Base-by-base conservation (phyloP, 2,888 invertebrate genomes). In the Lomographa bimaculata region DNA sequence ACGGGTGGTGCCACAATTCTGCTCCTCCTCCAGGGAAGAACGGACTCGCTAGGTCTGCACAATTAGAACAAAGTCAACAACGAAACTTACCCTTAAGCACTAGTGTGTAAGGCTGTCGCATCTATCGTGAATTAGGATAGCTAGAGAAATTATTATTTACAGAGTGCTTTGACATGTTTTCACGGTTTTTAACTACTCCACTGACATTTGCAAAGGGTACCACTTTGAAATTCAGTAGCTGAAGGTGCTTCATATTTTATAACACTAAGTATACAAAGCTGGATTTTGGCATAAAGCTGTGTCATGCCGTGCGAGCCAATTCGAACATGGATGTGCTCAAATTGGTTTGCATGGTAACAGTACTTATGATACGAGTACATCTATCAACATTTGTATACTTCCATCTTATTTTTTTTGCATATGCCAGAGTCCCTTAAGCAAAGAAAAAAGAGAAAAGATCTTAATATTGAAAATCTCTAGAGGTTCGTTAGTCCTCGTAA, bases 1-100 rank as follows among this genome's bases (percentile, higher is more conserved):
- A 94, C 90, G 96, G 90, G 80, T 95, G 96, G 89, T 97, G 97
- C 98, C 98, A 98, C 80, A 98, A 91, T 90, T 98, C 98, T 46
- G 97, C 96, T 61, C 95, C 97, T 46, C 87, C 79, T 84, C 92
- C 89, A 64, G 97, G 97, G 93, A 98, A 97, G 93, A 98, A 97
- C 69, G 97, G 97, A 70, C 96, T 95, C 77, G 97, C 97, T 92
- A 98, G 91, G 92, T 98, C 98, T 96, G 93, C 56, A 90, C 90
- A 74, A 40, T 47, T 54, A 74, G 57, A 29, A 36, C 29, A 21
- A 11, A 25, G 12, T 48, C 12, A 37, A 41, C 21, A 50, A 33
- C 16, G 21, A 4, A 50, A 43, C 33, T 48, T 47, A 45, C 35
- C 40, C 42, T 53, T 54, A 53, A 11, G 27, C 34, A 30, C 16